phyloP scores from a whole-genome alignment of 2,888 invertebrate species.

The Diplolepis rosae region DNA sequence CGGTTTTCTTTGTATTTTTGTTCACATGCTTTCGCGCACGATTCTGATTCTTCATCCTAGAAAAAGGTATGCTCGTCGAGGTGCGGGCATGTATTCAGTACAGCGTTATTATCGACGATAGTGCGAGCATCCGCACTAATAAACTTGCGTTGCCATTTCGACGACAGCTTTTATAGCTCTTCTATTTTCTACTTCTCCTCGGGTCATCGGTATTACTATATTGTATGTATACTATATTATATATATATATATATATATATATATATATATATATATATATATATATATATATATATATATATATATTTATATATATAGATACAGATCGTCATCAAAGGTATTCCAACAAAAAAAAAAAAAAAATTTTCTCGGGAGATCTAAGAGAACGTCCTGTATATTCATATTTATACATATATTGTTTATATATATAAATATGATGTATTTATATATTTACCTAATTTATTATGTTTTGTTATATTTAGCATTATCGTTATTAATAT shows the following conservation, averaged over 20 bases:
- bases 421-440: slow-evolving; percentile 56
- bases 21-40: slow-evolving; percentile 41
- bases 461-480: slow-evolving; percentile 71
- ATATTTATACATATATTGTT: slow-evolving; percentile 54
- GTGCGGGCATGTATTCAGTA: slow-evolving; percentile 62
- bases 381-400: slow-evolving; percentile 36
- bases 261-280: background rate
- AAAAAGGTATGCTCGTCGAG: slow-evolving; percentile 62
- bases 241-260: slow-evolving; percentile 37
- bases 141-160: slow-evolving; percentile 39
- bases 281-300: slow-evolving; percentile 36
- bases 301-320: slow-evolving; percentile 31
- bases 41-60: slow-evolving; percentile 54
- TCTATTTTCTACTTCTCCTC: slow-evolving; percentile 40
- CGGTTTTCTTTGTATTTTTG: slow-evolving; percentile 32
- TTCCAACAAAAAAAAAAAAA: background rate
- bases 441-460: slow-evolving; percentile 67
- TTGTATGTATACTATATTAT: slow-evolving; percentile 54
- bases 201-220: slow-evolving; percentile 64
- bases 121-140: slow-evolving; percentile 60
- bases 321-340: background rate
- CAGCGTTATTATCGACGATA: slow-evolving; percentile 63
- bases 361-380: background rate
- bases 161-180: slow-evolving; percentile 33
- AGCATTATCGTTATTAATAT: slow-evolving; percentile 68